These are phyloP conservation scores for Colius striatus DNA, from an alignment of 2,113 vertebrate genomes.

Conservation along the genomic window DNA sequence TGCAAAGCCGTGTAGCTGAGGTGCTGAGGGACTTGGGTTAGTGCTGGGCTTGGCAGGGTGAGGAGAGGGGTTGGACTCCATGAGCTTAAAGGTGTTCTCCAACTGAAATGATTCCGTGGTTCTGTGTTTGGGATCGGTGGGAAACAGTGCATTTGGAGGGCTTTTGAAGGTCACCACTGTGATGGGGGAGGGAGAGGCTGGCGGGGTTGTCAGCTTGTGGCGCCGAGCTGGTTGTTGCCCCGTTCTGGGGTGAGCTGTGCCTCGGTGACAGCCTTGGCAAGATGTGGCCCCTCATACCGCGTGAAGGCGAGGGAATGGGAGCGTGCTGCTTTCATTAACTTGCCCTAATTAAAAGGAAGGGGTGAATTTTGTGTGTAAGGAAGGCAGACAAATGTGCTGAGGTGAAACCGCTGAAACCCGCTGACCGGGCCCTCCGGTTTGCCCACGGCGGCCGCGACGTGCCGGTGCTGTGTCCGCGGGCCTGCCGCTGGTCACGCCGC, in stretches of 20 bases:
- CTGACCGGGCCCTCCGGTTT: not conserved
- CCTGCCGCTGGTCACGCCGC: not conserved
- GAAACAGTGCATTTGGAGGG: not conserved
- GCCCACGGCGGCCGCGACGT: rapidly evolving
- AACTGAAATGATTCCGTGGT: too few relatives aligned
- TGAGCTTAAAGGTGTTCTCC: not conserved
- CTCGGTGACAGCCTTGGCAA: rapidly evolving
- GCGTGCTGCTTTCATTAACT: not conserved
- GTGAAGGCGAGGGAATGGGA: too few relatives aligned
- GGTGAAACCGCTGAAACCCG: not conserved
- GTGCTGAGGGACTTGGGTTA: too few relatives aligned
- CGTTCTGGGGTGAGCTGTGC: rapidly evolving
- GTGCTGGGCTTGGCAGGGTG: too few relatives aligned
- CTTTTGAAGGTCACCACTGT: rapidly evolving
- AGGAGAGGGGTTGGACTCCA: too few relatives aligned
- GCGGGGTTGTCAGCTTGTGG: not conserved
- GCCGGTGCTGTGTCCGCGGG: rapidly evolving
- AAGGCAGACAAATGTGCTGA: rapidly evolving
- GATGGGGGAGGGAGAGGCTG: rapidly evolving
- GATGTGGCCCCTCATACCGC: rapidly evolving
- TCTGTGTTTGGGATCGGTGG: not conserved
- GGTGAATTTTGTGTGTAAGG: not conserved
- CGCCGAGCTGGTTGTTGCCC: too few relatives aligned
- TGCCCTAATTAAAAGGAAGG: not conserved
- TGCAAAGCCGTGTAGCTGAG: too few relatives aligned